Base-by-base conservation (phyloP, 2,888 invertebrate species). In the Carcina quercana region DNA sequence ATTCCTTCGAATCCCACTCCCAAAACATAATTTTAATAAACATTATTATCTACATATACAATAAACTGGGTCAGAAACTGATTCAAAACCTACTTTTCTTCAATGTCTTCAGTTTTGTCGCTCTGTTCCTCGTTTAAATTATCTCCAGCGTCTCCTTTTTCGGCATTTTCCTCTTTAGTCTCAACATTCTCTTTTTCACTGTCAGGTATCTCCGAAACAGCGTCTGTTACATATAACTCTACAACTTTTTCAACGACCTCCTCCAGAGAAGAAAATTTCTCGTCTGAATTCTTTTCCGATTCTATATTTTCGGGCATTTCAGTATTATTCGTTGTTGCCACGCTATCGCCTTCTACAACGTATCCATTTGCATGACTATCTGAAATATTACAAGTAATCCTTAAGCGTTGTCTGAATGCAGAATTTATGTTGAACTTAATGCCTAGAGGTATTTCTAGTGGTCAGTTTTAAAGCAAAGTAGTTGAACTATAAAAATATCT, bases 221-320 rank as follows among this genome's bases (percentile, higher is more conserved):
- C 14, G n/a, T 49, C 46, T 11, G 35, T 13, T 4, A 40, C 41
- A 20, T 43, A 45, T 15, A 53, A 28, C 30, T 64, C 56, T 25
- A 80, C 59, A 3, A 71, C 67, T 54, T 68, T 70, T 28, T 73
- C 75, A 7, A 75, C 71, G 1, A 78, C 57, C 36, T 69, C 60
- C 45, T 73, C 66, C 38, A 82, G 42, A 34, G 60, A 60, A 5
- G 64, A 43, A 28, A 61, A 39, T 42, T 59, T 64, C 11, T 68
- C 63, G 31, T 68, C 63, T n/a, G 25, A 39, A 41, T 59, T 64
- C 11, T 68, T 63, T 32, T 68, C 63, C 10, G 25, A 28, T 27
- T 38, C 22, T 13, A 25, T 25, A 22, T 38, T 26, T 25, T 35
- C 26, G 8, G 27, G 15, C 2, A 5, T 20, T 12, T 34, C 30